These are phyloP conservation scores for Cyanoramphus novaezelandiae DNA, from an alignment of 2,113 vertebrate genomes.

Conservation along the genomic window DNA sequence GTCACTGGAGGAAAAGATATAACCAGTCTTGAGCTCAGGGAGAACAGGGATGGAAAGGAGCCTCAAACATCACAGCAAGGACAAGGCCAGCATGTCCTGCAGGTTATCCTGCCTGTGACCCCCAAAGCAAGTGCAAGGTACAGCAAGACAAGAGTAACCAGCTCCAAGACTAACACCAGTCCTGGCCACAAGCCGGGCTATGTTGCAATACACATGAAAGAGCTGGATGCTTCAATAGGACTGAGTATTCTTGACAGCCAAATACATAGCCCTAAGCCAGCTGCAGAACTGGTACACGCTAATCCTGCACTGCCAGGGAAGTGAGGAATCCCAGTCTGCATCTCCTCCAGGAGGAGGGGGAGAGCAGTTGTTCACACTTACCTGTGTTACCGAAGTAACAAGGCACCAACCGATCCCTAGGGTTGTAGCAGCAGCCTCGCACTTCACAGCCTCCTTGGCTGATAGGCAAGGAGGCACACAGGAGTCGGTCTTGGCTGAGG, in stretches of 20 bases:
- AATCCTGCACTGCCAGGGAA: neutral
- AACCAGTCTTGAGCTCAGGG: neutral
- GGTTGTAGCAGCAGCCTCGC: conserved; percentile 56
- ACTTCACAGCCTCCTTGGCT: conserved; percentile 10
- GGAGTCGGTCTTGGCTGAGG: conserved; percentile 10
- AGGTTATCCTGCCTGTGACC: neutral
- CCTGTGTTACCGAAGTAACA: conserved; percentile 74
- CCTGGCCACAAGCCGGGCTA: neutral
- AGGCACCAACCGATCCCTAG: neutral
- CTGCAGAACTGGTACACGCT: neutral
- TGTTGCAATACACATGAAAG: neutral
- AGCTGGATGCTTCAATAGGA: neutral
- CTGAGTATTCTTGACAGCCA: neutral
- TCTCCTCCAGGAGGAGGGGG: neutral
- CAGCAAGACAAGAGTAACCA: neutral
- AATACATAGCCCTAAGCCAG: neutral
- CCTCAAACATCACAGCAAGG: neutral
- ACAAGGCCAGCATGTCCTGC: neutral
- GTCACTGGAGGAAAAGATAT: conserved; percentile 39
- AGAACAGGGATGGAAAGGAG: neutral
- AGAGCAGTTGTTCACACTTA: neutral
- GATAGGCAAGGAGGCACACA: neutral
- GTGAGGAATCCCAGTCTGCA: neutral
- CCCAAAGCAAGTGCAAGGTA: neutral
- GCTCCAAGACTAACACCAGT: rapidly evolving